phyloP scores from a whole-genome alignment of 1,140 invertebrate species.

The Polypedilum vanderplanki region DNA sequence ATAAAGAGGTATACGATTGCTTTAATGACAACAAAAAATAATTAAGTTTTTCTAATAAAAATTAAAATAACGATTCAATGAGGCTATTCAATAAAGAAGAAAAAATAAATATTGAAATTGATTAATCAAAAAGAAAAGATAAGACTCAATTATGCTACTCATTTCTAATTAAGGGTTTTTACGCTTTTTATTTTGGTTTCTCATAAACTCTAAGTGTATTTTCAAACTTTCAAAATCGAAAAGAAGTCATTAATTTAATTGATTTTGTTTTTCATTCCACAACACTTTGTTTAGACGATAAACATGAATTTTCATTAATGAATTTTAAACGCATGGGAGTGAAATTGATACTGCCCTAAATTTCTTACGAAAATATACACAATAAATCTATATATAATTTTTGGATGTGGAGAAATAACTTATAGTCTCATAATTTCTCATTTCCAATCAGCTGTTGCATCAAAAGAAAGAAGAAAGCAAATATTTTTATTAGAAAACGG shows the following conservation, averaged over 20 bases:
- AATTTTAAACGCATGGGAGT: neutral
- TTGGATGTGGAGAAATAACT: neutral
- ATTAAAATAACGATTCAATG: neutral
- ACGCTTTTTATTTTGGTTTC: neutral
- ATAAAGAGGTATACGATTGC: too few species aligned
- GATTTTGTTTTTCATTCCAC: neutral
- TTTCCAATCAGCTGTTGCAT: slow-evolving; percentile 8
- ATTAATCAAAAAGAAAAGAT: neutral
- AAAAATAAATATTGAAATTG: neutral
- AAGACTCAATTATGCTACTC: neutral
- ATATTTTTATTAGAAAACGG: neutral
- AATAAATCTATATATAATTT: neutral
- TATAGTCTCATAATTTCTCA: neutral
- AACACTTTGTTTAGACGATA: neutral
- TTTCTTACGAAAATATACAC: slow-evolving; percentile 1
- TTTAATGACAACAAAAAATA: too few species aligned
- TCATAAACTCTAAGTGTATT: neutral
- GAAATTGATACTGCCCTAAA: neutral
- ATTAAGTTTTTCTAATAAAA: neutral
- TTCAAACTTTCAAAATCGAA: slow-evolving; percentile 12
- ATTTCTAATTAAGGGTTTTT: slow-evolving; percentile 4
- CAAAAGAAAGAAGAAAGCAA: slow-evolving; percentile 10
- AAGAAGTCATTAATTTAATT: neutral
- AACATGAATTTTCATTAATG: neutral
- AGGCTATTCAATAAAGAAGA: neutral